Evolutionary conservation across 2,113 vertebrate species (phyloP).

Genomic region (Mystacornis crossleyi): DNA sequence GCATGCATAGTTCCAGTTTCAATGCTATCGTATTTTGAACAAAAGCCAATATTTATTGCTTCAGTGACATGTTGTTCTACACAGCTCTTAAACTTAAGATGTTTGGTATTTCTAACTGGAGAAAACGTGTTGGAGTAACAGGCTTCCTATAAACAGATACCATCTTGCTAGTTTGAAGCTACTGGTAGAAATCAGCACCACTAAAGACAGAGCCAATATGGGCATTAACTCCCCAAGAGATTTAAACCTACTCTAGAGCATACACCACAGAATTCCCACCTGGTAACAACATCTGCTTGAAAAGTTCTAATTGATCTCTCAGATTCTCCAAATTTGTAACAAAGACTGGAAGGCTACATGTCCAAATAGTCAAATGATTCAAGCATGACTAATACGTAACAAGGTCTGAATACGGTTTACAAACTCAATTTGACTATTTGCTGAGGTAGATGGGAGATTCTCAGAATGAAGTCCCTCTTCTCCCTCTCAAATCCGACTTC

Average conservation of each 20-base stretch:
- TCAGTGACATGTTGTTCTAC: neutral
- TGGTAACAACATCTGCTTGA: neutral
- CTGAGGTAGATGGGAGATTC: neutral
- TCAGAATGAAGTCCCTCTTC: neutral
- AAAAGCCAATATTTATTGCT: slow-evolving; percentile 11
- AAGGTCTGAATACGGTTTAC: neutral
- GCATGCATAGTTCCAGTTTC: neutral
- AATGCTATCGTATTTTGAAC: neutral
- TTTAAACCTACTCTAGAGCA: neutral
- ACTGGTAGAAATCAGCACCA: neutral
- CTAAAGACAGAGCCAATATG: neutral
- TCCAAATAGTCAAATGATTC: neutral
- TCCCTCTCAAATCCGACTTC: neutral
- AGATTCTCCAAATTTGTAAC: neutral
- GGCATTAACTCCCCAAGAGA: neutral
- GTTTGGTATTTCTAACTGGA: neutral
- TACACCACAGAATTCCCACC: neutral
- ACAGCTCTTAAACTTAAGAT: neutral
- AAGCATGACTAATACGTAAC: neutral
- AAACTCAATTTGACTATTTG: neutral
- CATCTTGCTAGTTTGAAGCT: neutral
- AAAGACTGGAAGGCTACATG: neutral
- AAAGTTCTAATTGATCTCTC: neutral
- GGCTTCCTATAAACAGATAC: neutral
- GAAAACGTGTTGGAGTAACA: neutral